A percentile compares a stretch with the other conserved stretches of the same genome.
These are phyloP conservation scores for Sebastes hubbsi DNA, from an alignment of 2,797 vertebrate genomes.

Conservation along the genomic window DNA sequence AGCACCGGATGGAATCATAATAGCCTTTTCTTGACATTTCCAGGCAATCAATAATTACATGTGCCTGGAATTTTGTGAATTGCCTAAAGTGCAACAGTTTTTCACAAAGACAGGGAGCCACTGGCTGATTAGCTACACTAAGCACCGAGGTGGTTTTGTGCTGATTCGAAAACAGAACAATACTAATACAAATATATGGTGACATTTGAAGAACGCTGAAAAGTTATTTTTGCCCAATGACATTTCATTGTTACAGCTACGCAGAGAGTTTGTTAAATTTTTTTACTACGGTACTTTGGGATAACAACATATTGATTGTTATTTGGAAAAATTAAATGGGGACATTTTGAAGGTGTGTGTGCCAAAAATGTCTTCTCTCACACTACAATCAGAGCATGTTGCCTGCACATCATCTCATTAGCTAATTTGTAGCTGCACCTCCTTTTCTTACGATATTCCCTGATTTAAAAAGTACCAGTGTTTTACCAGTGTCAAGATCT, in stretches of 20 bases:
- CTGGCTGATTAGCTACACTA: conserved; percentile 31
- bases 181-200: conserved; percentile 23
- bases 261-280: not conserved
- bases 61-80: conserved; percentile 52
- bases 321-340: not conserved
- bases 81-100: conserved; percentile 39
- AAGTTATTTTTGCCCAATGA: conserved; percentile 44
- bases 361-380: not conserved
- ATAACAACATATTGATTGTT: conserved; percentile 37
- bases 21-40: conserved; percentile 72
- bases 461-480: not conserved
- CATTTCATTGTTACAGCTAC: conserved; percentile 42
- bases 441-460: not conserved
- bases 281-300: not conserved
- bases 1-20: conserved; percentile 34
- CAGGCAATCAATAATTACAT: conserved; percentile 64
- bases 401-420: not conserved
- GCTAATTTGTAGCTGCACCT: not conserved
- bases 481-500: not conserved
- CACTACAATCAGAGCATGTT: not conserved
- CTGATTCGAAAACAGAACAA: conserved; percentile 32
- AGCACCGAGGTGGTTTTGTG: conserved; percentile 35
- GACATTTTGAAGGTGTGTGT: not conserved
- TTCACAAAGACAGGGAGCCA: conserved; percentile 18
- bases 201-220: conserved; percentile 68